Base-by-base conservation (phyloP, 2,888 invertebrate species). In the Bedellia somnulentella region DNA sequence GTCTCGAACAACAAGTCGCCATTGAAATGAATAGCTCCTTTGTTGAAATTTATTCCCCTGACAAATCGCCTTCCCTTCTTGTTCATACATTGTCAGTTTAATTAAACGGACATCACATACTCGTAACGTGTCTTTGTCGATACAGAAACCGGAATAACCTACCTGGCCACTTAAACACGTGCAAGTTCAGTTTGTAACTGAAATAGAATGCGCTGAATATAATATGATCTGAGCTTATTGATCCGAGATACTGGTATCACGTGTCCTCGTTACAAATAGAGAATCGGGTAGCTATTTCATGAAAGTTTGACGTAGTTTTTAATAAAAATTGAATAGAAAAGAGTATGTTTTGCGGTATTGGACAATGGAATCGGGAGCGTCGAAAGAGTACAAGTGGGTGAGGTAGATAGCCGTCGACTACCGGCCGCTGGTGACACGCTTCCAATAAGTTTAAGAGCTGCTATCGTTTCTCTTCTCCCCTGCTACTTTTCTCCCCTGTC, bases 1-100 rank as follows among this genome's bases (percentile, higher is more conserved):
- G 64, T 57, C 61, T 50, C 48, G 55, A 58, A 68, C 70, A 67
- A 68, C 70, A 70, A 71, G 66, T 70, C 61, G 60, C 68, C 57
- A 68, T 71, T 73, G 61, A 70, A 73, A 68, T 61, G 67, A 63
- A 63, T 64, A 57, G 54, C 54, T 18, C 60, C 62, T 63, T 73
- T 73, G 75, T 75, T 59, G 54, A 55, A 62, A 70, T 71, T 62
- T 67, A 64, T 70, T 68, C 60, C 62, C 57, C 62, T 75, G 75
- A 75, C 73, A 73, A 75, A 75, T 75, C 67, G 60, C 55, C 50
- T 47, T 49, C 55, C 57, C 62, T 58, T 58, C 64, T 62, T 59
- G 57, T 45, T 51, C 59, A 49, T 54, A 63, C 54, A 63, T 66
- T 70, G 67, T 68, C 62, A 58, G 62, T 58, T 56, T 55, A 59